These are phyloP conservation scores for Nicator chloris DNA, from an alignment of 2,113 vertebrate species.

Conservation along the genomic window DNA sequence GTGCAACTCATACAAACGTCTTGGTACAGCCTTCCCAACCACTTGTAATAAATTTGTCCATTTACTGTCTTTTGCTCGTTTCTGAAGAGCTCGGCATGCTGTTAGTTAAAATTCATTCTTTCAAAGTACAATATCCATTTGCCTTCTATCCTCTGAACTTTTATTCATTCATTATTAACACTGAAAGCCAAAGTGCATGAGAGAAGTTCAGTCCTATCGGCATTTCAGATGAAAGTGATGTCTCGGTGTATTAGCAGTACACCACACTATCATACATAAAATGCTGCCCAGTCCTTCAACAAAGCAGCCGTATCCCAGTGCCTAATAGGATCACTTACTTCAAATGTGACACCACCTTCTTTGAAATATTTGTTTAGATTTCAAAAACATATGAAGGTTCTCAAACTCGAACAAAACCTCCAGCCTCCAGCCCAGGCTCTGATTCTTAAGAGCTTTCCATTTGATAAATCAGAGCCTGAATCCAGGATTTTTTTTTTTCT, in stretches of 20 bases:
- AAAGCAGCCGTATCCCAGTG: constrained; percentile 62
- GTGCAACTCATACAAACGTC: background rate
- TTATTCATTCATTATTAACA: constrained; percentile 76
- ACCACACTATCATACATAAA: constrained; percentile 63
- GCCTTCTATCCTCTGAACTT: constrained; percentile 71
- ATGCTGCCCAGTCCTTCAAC: constrained; percentile 54
- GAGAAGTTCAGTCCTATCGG: constrained; percentile 68
- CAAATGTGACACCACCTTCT: constrained; percentile 75
- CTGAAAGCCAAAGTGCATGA: constrained; percentile 71
- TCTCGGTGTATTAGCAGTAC: constrained; percentile 70
- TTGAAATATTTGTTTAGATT: constrained; percentile 80
- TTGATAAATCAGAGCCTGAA: constrained; percentile 62
- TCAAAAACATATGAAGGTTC: constrained; percentile 70
- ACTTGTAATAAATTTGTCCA: background rate
- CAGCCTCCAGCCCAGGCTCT: constrained; percentile 51
- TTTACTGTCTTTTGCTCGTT: background rate
- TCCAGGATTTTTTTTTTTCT: background rate
- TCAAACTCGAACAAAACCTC: constrained; percentile 73
- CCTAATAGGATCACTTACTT: constrained; percentile 78
- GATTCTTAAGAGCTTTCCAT: constrained; percentile 76
- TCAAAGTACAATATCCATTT: constrained; percentile 67
- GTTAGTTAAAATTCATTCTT: constrained; percentile 68
- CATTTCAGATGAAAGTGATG: constrained; percentile 69
- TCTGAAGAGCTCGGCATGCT: constrained; percentile 5
- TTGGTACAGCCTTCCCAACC: background rate